phyloP scores from a whole-genome alignment of 2,888 invertebrate genomes.

The Ennomos quercinarius region DNA sequence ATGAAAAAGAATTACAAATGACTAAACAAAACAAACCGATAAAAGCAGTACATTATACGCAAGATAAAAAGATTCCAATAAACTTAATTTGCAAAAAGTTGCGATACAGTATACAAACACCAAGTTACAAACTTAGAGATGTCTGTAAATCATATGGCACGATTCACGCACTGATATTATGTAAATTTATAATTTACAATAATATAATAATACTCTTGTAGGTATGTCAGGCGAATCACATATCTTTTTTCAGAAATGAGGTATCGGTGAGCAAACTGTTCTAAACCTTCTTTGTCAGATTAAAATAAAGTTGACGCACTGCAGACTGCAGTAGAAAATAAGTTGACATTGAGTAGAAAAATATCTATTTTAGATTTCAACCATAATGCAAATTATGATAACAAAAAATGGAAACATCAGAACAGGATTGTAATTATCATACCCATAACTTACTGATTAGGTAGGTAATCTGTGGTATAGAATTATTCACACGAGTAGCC shows the following conservation, averaged over 20 bases:
- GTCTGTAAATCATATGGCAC: slow-evolving; percentile 48
- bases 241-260: slow-evolving; percentile 69
- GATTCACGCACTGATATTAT: slow-evolving; percentile 58
- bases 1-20: slow-evolving; percentile 14
- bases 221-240: slow-evolving; percentile 63
- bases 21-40: slow-evolving; percentile 9
- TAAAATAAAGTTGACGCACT: slow-evolving; percentile 46
- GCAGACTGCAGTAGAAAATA: slow-evolving; percentile 15
- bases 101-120: no score
- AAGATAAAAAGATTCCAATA: no score
- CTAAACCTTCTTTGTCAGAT: slow-evolving; percentile 62
- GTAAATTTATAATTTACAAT: slow-evolving; percentile 67
- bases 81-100: slow-evolving; percentile 22
- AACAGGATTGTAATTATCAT: background rate
- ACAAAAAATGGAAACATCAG: background rate
- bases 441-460: slow-evolving; percentile 2
- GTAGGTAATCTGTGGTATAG: no score
- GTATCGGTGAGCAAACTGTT: slow-evolving; percentile 60
- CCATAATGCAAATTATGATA: background rate
- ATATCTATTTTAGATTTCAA: no score
- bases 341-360: background rate
- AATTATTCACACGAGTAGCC: slow-evolving; percentile 12
- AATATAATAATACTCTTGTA: slow-evolving; percentile 68
- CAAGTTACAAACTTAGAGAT: slow-evolving; percentile 48
- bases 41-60: slow-evolving; percentile 16